phyloP scores from a whole-genome alignment of 2,888 invertebrate genomes.

The Malthinus flaveolus region DNA sequence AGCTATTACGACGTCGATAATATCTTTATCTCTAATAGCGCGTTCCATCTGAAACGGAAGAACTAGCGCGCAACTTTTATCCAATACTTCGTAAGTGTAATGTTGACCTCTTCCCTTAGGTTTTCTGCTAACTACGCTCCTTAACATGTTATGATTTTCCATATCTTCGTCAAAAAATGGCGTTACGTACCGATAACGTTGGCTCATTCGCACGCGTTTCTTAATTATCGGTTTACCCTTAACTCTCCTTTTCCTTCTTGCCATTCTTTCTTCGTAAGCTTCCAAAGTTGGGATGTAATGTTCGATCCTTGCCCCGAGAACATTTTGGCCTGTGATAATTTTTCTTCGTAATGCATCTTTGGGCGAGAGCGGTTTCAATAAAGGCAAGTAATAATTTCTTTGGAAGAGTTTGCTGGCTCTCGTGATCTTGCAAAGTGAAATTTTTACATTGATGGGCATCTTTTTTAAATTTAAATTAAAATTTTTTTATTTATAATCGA shows the following conservation, averaged over 20 bases:
- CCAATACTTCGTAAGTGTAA: constrained; percentile 74
- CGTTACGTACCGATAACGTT: constrained; percentile 46
- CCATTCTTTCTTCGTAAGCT: constrained; percentile 47
- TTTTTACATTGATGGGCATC: constrained; percentile 52
- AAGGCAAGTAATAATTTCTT: constrained; percentile 79
- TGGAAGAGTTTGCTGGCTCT: constrained; percentile 78
- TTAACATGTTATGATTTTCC: constrained; percentile 44
- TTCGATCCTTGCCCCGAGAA: constrained; percentile 60
- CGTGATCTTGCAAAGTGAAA: constrained; percentile 75
- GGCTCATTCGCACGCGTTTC: constrained; percentile 45
- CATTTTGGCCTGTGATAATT: constrained; percentile 75
- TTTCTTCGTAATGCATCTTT: constrained; percentile 80
- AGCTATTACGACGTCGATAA: constrained; percentile 74
- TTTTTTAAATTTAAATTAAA: constrained; percentile 4
- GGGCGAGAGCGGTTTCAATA: constrained; percentile 78
- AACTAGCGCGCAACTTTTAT: constrained; percentile 71
- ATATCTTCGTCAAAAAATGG: constrained; percentile 50
- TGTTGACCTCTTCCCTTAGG: constrained; percentile 58
- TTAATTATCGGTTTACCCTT: constrained; percentile 51
- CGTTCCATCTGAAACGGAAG: constrained; percentile 73
- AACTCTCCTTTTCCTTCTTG: constrained; percentile 43
- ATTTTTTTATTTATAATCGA: constrained; percentile 3
- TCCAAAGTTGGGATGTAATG: constrained; percentile 78
- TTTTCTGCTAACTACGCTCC: constrained; percentile 59
- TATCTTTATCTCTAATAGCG: constrained; percentile 74